Conservation (phyloP, 2,888 invertebrate genomes). For the Ditylenchus weischeri region DNA sequence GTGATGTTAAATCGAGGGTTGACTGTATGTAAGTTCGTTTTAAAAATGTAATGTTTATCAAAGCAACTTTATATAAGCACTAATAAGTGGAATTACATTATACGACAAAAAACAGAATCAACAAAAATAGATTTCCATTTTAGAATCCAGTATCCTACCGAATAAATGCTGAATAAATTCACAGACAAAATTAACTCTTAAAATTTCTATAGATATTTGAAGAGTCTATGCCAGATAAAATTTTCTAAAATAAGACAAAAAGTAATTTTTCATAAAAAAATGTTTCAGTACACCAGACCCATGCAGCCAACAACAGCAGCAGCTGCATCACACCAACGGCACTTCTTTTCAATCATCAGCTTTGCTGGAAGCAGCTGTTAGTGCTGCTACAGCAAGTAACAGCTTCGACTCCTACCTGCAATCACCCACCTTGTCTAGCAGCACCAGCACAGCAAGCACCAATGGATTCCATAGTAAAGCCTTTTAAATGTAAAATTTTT, state of each 20-base stretch:
- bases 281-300: slow-evolving; percentile 38
- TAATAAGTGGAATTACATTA: too few species aligned
- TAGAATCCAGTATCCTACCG: too few species aligned
- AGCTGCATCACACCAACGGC: not conserved
- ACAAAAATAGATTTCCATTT: too few species aligned
- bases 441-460: slow-evolving; percentile 6
- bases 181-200: too few species aligned
- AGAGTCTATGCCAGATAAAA: not conserved
- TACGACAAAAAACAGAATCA: too few species aligned
- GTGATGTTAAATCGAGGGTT: too few species aligned
- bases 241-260: not conserved
- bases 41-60: too few species aligned
- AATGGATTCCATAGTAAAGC: slow-evolving; percentile 7
- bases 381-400: not conserved
- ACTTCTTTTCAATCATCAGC: not conserved
- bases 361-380: slow-evolving; percentile 5
- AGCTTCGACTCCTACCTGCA: slow-evolving; percentile 32
- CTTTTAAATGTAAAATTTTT: not conserved
- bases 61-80: too few species aligned
- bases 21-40: too few species aligned
- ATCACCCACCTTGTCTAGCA: slow-evolving; percentile 32
- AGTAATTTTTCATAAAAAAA: not conserved
- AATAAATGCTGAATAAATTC: too few species aligned
- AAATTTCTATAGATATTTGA: too few species aligned
- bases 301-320: slow-evolving; percentile 1